Evolutionary conservation across 2,113 vertebrate species (phyloP), one percentile per base, ranked within the genome.

Genomic region (Oncorhynchus tshawytscha): DNA sequence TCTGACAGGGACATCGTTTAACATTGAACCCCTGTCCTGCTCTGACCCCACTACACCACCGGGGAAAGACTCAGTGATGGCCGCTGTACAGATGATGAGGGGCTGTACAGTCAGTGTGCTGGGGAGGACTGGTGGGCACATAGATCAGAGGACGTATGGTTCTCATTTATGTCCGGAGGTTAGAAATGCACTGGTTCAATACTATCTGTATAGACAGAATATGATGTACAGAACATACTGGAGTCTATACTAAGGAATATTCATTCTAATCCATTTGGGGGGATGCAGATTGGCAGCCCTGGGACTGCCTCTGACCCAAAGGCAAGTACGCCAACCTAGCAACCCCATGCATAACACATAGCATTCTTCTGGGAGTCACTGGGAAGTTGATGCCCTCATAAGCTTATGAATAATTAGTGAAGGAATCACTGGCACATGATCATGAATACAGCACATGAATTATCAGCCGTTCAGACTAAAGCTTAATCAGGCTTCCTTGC

Each of bases 21-120:
- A 73, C 18, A 78, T 77, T 81, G 45, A 71, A 12, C 72, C 39
- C 78, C 81, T 77, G 62, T 18, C 20, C 20, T 64, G 39, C 29
- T 75, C 39, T 22, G 15, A 71, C 71, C 39, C 39, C 39, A 72
- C 75, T 67, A 73, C 70, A 80, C 68, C 74, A 74, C 34, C 25
- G 27, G 57, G 79, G 57, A 71, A 45, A 34, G 25, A 20, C 54
- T 20, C 54, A 18, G 54, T 64, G 62, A 25, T 24, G 39, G 62
- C 6, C n/a, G 0, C 62, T 64, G 62, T 64, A 64, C 62, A n/a
- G 62, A 22, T n/a, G 7, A 29, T 15, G 25, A 62, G 22, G 4
- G 65, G 22, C 65, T 67, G 24, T 67, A 29, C 24, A 25, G 24
- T 67, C 65, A 64, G 39, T 45, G 62, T 16, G 54, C 54, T 25